Percentiles rank a stretch among this genome's conserved stretches.
Conservation (phyloP, 2,888 invertebrate genomes). For the Microdon myrmicae region DNA sequence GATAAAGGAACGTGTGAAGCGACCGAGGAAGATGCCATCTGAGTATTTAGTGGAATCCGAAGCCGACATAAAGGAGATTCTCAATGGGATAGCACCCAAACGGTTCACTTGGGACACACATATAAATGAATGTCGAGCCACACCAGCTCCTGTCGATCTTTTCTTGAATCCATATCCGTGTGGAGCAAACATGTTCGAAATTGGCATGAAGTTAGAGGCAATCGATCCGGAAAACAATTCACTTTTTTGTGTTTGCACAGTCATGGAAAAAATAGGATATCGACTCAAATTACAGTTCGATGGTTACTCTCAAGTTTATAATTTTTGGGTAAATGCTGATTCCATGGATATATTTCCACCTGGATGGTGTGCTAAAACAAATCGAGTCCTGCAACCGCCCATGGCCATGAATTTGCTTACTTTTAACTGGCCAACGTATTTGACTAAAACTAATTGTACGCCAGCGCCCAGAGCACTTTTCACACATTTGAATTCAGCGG, state of each 20-base stretch:
- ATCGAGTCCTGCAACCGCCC: slow-evolving; percentile 82
- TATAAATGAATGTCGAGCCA: slow-evolving; percentile 74
- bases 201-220: slow-evolving; percentile 92
- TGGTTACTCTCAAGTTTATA: slow-evolving; percentile 87
- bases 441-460: slow-evolving; percentile 78
- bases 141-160: slow-evolving; percentile 80
- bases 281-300: slow-evolving; percentile 90
- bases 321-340: slow-evolving; percentile 94
- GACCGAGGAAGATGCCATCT: not conserved
- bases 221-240: slow-evolving; percentile 93
- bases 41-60: not conserved
- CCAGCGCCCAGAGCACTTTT: slow-evolving; percentile 85
- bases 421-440: slow-evolving; percentile 88
- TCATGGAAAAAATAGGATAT: slow-evolving; percentile 84
- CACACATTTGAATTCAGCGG: slow-evolving; percentile 74
- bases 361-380: slow-evolving; percentile 92
- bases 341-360: slow-evolving; percentile 91
- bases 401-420: slow-evolving; percentile 71
- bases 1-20: slow-evolving; percentile 76
- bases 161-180: slow-evolving; percentile 82
- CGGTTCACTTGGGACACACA: slow-evolving; percentile 82
- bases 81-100: slow-evolving; percentile 10
- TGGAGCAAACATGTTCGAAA: slow-evolving; percentile 79
- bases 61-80: slow-evolving; percentile 71
- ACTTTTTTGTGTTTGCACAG: slow-evolving; percentile 86